phyloP scores from a whole-genome alignment of 2,888 invertebrate species.

The Catocala fraxini region DNA sequence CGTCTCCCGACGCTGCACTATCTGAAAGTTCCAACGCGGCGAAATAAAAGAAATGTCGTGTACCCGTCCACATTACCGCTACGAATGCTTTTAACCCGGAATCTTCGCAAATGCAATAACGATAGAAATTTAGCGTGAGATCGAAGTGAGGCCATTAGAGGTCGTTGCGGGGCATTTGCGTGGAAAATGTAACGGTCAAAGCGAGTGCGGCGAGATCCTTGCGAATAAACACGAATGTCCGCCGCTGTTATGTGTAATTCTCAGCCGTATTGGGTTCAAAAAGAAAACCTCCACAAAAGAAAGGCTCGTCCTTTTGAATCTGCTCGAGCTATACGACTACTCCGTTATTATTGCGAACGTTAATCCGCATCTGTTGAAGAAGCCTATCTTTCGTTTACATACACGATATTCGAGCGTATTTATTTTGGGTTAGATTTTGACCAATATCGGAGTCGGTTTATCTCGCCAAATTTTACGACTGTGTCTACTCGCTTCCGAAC shows the following conservation, averaged over 20 bases:
- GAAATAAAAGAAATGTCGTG: constrained; percentile 33
- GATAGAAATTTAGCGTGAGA: constrained; percentile 45
- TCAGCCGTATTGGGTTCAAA: constrained; percentile 41
- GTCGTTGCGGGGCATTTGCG: constrained; percentile 44
- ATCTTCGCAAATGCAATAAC: constrained; percentile 41
- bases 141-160: constrained; percentile 48
- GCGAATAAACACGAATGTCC: constrained; percentile 48
- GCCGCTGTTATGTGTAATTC: constrained; percentile 43
- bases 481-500: constrained; percentile 47
- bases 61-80: constrained; percentile 24
- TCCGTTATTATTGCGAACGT: constrained; percentile 34
- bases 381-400: constrained; percentile 19
- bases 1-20: constrained; percentile 8
- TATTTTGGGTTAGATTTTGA: constrained; percentile 41
- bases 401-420: constrained; percentile 28
- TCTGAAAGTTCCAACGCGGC: constrained; percentile 11
- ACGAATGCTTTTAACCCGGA: constrained; percentile 28
- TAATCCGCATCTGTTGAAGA: constrained; percentile 40
- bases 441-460: constrained; percentile 42
- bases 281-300: constrained; percentile 46
- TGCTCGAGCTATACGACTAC: constrained; percentile 22
- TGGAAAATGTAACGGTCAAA: constrained; percentile 52
- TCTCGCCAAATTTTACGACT: constrained; percentile 49
- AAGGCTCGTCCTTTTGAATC: constrained; percentile 23
- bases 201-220: constrained; percentile 28